A percentile compares a stretch with the other conserved stretches of the same genome.
Conservation (phyloP, 2,113 vertebrate genomes). For the Hucho hucho region DNA sequence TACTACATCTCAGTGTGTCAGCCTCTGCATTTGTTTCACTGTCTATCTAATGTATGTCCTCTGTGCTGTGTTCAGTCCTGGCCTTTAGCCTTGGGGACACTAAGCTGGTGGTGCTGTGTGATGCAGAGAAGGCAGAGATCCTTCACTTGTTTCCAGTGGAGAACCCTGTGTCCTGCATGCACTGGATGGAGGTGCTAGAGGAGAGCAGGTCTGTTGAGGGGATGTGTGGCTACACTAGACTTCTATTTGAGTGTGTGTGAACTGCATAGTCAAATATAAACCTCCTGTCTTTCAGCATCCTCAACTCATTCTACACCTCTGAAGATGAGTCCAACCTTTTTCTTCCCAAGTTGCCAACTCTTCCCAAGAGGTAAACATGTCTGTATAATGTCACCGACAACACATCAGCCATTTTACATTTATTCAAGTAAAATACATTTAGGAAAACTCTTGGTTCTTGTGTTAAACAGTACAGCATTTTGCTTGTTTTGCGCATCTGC, state of each 20-base stretch:
- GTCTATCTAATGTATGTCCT: not conserved
- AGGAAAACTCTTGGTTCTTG: not conserved
- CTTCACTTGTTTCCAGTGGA: conserved; percentile 88
- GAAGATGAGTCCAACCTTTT: conserved; percentile 94
- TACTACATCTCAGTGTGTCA: too few species aligned
- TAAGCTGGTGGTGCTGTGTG: conserved; percentile 89
- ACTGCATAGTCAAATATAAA: not conserved
- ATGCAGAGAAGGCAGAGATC: conserved; percentile 81
- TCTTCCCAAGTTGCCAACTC: conserved; percentile 87
- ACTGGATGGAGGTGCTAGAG: conserved; percentile 96
- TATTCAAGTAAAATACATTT: not conserved
- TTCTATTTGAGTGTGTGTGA: not conserved
- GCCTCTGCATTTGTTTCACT: too few species aligned
- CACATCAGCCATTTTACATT: conserved; percentile 1
- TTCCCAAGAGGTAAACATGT: conserved; percentile 89
- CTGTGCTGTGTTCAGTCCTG: conserved; percentile 76
- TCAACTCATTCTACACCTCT: conserved; percentile 87
- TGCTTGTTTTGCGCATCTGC: not conserved
- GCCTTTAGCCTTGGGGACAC: conserved; percentile 93
- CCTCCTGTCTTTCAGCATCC: conserved; percentile 69
- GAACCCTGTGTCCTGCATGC: conserved; percentile 87
- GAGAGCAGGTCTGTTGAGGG: conserved; percentile 84
- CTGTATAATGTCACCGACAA: not conserved
- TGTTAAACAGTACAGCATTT: not conserved
- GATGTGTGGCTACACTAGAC: not conserved